Evolutionary conservation across 1,140 invertebrate species (phyloP), one percentile per base, ranked within the genome.

Genomic region (Triops longicaudatus): DNA sequence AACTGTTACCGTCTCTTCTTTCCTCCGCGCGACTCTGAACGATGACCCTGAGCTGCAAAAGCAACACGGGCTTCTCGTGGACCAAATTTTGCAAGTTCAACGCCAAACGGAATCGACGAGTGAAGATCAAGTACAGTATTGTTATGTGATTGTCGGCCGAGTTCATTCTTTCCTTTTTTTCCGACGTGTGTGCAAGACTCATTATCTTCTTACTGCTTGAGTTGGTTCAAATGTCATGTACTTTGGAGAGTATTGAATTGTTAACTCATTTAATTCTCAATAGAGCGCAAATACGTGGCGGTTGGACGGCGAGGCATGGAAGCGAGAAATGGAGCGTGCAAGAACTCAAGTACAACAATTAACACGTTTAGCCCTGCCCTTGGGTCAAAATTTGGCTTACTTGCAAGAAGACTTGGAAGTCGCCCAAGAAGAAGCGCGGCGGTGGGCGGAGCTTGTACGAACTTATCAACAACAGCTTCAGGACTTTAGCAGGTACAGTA

Each of bases 291-390:
- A 14, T 63, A 63, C 50, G 14, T 63, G 50, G 50, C 17, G n/a
- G 0, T 63, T 63, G 50, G 50, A 63, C 14, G 50, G 50, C 14
- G 50, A 63, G 17, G 50, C 50, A 63, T 63, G 50, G 50, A 63
- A 22, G n/a, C 50, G 50, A 63, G 50, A 63, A 63, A 63, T 63
- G 50, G 50, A 63, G 50, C 50, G 50, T 63, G 50, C 17, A 22
- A 63, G 50, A 63, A 63, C 50, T n/a, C 50, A 63, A 22, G 50
- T 63, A 14, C 50, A 63, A 63, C 50, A 63, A 10, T 63, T 63
- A 63, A 63, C 50, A n/a, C 50, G 50, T 22, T 22, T 63, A 14
- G 50, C 50, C 50, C 17, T 63, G 50, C 50, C 50, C 22, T 63
- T 63, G 50, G 50, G 50, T 17, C 50, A 63, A 63, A 63, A 17